Evolutionary conservation across 2,888 invertebrate species (phyloP).

Genomic region (Melanophora roralis): DNA sequence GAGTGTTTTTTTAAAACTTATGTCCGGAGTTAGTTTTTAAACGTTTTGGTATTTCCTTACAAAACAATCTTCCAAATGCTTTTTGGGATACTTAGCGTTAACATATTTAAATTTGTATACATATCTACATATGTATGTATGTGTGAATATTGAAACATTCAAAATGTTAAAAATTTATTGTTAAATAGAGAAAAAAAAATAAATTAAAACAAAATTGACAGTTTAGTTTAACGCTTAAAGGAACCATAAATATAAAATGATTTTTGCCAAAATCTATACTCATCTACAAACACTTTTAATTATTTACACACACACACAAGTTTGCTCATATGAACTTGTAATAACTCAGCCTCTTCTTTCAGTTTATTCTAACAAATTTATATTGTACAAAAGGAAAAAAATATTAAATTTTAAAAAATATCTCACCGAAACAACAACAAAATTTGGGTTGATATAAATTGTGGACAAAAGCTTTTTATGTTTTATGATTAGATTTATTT

Average conservation of each 20-base stretch:
- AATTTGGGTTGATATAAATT: not conserved
- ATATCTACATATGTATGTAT: not conserved
- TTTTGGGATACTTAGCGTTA: no score
- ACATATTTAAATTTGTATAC: no score
- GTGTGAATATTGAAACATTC: not conserved
- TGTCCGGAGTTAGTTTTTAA: no score
- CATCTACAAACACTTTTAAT: no score
- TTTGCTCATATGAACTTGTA: not conserved
- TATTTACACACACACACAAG: not conserved
- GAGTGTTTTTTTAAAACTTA: no score
- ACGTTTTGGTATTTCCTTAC: no score
- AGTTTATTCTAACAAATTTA: not conserved
- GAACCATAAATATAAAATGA: conserved; percentile 47
- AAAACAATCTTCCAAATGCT: no score
- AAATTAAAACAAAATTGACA: conserved; percentile 46
- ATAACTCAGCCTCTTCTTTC: not conserved
- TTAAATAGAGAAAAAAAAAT: not conserved
- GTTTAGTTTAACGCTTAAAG: conserved; percentile 50
- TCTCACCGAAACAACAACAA: not conserved
- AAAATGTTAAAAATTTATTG: conserved; percentile 39
- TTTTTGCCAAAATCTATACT: conserved; percentile 29
- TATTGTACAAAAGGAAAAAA: not conserved
- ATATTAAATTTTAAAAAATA: conserved; percentile 19
- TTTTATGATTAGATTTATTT: not conserved
- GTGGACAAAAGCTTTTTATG: no score